Conservation (phyloP, 2,113 vertebrate genomes). For the Tetraodon nigroviridis region DNA sequence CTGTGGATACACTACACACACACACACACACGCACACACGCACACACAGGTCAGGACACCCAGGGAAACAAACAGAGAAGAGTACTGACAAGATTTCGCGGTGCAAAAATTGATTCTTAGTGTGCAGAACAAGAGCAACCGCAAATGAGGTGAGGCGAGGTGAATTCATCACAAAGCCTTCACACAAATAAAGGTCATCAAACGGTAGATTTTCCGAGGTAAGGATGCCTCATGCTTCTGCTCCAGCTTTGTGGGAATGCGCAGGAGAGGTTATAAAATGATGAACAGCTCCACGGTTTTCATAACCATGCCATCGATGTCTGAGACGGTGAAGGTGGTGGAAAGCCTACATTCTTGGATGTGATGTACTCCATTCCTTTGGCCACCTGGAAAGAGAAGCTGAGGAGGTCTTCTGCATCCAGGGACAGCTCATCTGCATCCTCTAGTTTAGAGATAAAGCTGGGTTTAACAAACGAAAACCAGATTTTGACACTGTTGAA, state of each 20-base stretch:
- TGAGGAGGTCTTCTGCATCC: conserved; percentile 89
- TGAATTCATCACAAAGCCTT: too few species aligned
- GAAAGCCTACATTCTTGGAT: conserved; percentile 88
- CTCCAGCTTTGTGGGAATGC: too few species aligned
- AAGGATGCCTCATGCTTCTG: too few species aligned
- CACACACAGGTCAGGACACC: too few species aligned
- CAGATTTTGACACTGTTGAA: too few species aligned
- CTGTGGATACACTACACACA: conserved; percentile 89
- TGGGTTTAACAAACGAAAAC: neutral
- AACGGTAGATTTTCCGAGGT: too few species aligned
- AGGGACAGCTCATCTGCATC: conserved; percentile 86
- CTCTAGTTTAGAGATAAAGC: conserved; percentile 35
- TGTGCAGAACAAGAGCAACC: too few species aligned
- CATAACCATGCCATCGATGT: conserved; percentile 10
- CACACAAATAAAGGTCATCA: too few species aligned
- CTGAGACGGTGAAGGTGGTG: neutral
- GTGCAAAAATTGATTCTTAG: neutral
- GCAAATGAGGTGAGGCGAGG: too few species aligned
- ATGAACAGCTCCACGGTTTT: neutral
- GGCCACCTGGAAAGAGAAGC: conserved; percentile 96
- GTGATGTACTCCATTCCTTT: conserved; percentile 98
- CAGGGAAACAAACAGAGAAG: neutral
- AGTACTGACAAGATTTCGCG: conserved; percentile 1
- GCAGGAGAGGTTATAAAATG: too few species aligned
- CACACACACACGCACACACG: conserved; percentile 12